Conservation (phyloP, 2,888 invertebrate species). For the Ophraella communa region DNA sequence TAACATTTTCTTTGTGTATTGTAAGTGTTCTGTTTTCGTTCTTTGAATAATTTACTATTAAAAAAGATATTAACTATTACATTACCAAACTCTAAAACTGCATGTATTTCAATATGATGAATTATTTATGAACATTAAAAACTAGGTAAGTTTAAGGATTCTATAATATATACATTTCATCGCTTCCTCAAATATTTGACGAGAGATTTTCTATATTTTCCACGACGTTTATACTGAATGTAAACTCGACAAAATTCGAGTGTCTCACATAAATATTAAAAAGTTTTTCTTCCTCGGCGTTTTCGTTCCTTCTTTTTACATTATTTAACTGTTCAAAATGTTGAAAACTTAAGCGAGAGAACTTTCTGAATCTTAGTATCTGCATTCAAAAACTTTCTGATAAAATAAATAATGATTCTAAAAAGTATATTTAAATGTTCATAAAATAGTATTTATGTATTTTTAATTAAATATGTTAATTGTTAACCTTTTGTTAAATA, state of each 20-base stretch:
- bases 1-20: no score
- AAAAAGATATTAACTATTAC: neutral
- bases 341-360: neutral
- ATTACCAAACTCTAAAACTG: neutral
- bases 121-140: neutral
- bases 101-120: neutral
- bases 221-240: neutral
- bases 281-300: neutral
- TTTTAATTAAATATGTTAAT: no score
- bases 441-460: no score
- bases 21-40: no score
- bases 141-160: neutral
- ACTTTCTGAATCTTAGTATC: no score
- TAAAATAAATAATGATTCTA: no score
- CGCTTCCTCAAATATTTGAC: constrained; percentile 1
- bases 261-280: neutral
- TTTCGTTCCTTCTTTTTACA: neutral
- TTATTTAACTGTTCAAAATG: neutral
- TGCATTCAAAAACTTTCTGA: no score
- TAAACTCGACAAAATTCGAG: neutral
- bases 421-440: no score
- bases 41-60: no score
- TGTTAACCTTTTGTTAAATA: no score
- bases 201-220: neutral
- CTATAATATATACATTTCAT: neutral